Conservation (phyloP, 2,113 vertebrate species). For the Xyliphius kryptos region DNA sequence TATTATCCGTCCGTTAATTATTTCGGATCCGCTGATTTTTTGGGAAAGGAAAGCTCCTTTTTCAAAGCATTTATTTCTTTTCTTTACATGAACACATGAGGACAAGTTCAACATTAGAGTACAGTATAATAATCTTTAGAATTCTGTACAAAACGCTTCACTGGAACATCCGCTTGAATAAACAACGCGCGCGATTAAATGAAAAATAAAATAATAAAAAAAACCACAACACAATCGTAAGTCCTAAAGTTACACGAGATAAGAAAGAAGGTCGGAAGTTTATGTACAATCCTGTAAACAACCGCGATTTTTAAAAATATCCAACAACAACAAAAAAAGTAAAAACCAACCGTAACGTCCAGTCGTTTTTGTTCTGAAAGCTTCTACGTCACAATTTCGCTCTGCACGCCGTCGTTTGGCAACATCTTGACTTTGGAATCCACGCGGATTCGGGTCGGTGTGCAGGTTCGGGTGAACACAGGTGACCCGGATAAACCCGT, state of each 20-base stretch:
- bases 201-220: conserved; percentile 45
- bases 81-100: conserved; percentile 64
- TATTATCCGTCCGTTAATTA: neutral
- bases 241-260: too few species aligned
- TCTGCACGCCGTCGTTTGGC: too few species aligned
- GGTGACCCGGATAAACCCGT: too few species aligned
- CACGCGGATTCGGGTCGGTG: conserved; percentile 25
- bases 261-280: neutral
- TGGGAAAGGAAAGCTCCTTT: neutral
- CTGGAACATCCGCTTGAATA: conserved; percentile 24
- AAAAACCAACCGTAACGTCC: neutral
- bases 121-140: conserved; percentile 49
- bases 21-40: neutral
- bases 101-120: conserved; percentile 57
- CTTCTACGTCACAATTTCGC: conserved; percentile 45
- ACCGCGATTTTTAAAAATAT: neutral
- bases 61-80: conserved; percentile 31
- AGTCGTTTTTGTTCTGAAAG: conserved; percentile 37
- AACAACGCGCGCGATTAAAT: conserved; percentile 6
- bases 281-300: conserved; percentile 15
- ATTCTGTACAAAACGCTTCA: conserved; percentile 61
- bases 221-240: neutral
- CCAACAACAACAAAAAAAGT: neutral
- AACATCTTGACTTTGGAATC: conserved; percentile 58
- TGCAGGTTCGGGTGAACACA: too few species aligned